phyloP scores from a whole-genome alignment of 2,888 invertebrate species.

The Microplitis deprimator region DNA sequence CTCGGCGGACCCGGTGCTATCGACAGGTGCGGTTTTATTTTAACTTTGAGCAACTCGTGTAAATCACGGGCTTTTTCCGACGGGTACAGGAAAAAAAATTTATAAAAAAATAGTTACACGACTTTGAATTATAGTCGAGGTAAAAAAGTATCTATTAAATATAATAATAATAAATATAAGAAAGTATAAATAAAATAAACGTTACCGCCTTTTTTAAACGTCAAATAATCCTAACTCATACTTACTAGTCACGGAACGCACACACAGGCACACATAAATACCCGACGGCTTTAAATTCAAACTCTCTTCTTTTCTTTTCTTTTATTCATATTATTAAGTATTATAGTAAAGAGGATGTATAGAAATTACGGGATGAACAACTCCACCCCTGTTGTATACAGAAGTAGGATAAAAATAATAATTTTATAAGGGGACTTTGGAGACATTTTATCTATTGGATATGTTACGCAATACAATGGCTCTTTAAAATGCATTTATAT shows the following conservation, averaged over 20 bases:
- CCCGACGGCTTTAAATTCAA: background rate
- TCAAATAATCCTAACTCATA: background rate
- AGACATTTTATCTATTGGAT: background rate
- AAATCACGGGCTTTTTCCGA: background rate
- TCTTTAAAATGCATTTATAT: slow-evolving; percentile 5
- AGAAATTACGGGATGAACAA: background rate
- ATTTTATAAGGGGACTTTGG: background rate
- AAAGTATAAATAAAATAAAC: background rate
- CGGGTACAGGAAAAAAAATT: too few species aligned
- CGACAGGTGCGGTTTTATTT: background rate
- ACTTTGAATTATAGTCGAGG: too few species aligned
- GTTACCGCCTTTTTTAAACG: background rate
- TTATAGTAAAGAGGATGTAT: background rate
- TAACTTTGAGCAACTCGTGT: background rate
- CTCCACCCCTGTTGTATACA: background rate
- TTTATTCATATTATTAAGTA: background rate
- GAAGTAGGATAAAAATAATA: background rate
- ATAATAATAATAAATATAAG: too few species aligned
- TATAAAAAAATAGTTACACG: too few species aligned
- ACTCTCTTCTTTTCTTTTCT: background rate
- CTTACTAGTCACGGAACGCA: background rate
- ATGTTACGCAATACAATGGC: background rate
- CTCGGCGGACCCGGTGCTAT: background rate
- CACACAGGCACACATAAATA: background rate
- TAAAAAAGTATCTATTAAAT: too few species aligned